Evolutionary conservation across 2,888 invertebrate genomes (phyloP).

Genomic region (Cephalotes varians): DNA sequence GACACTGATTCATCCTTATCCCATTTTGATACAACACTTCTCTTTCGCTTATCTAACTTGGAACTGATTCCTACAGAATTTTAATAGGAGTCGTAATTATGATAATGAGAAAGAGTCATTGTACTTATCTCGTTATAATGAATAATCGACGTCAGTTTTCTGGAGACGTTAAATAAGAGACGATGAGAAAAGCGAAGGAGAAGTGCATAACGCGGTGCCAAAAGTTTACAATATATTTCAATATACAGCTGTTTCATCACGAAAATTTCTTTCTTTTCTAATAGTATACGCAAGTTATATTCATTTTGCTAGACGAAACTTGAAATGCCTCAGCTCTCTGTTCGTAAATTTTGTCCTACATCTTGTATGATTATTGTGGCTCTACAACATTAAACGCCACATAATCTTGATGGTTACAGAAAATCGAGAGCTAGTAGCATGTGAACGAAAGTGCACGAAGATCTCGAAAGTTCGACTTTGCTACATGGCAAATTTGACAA

Average conservation of each 20-base stretch:
- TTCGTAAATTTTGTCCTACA: neutral
- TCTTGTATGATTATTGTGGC: neutral
- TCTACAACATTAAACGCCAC: slow-evolving; percentile 1
- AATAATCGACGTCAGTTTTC: neutral
- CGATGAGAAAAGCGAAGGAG: neutral
- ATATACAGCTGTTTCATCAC: neutral
- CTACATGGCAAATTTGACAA: neutral
- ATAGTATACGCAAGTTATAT: slow-evolving; percentile 18
- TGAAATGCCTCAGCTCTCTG: neutral
- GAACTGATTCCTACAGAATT: neutral
- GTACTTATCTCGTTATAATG: neutral
- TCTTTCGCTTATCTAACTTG: neutral
- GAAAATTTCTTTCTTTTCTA: slow-evolving; percentile 1
- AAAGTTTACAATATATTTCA: slow-evolving; percentile 21
- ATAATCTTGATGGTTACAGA: neutral
- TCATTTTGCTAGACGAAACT: neutral
- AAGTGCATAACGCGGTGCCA: neutral
- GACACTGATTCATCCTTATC: neutral
- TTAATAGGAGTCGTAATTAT: neutral
- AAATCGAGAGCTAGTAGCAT: slow-evolving; percentile 9
- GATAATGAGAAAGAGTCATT: neutral
- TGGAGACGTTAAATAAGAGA: neutral
- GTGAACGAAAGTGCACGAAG: neutral
- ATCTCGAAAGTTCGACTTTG: neutral
- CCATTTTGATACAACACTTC: neutral